A percentile compares a stretch with the other conserved stretches of the same genome.
phyloP scores from a whole-genome alignment of 2,797 vertebrate species.

The Urophycis tenuis region DNA sequence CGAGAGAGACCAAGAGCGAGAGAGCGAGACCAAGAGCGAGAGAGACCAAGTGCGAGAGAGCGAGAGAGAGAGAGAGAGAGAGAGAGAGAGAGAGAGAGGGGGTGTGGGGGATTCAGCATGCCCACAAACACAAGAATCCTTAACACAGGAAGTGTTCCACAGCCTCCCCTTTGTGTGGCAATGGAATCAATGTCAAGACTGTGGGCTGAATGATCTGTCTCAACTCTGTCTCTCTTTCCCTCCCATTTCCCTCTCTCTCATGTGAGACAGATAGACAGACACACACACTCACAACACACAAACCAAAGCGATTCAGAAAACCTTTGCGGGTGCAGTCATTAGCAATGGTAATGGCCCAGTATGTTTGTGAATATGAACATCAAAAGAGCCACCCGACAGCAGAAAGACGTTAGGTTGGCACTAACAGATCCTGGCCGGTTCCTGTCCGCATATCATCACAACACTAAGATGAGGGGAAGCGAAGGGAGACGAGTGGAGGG shows the following conservation, averaged over 20 bases:
- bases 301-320: slow-evolving; percentile 57
- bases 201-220: slow-evolving; percentile 57
- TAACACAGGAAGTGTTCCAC: slow-evolving; percentile 63
- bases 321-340: slow-evolving; percentile 57
- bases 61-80: slow-evolving; percentile 20
- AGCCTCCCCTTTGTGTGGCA: slow-evolving; percentile 61
- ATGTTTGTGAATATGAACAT: slow-evolving; percentile 65
- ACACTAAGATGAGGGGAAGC: slow-evolving; percentile 29
- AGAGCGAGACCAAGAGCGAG: slow-evolving; percentile 11
- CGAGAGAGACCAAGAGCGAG: neutral
- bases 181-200: slow-evolving; percentile 45
- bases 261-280: slow-evolving; percentile 48
- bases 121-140: slow-evolving; percentile 65
- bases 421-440: slow-evolving; percentile 48
- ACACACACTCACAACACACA: slow-evolving; percentile 35
- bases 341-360: slow-evolving; percentile 67
- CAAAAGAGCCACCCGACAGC: slow-evolving; percentile 65
- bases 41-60: neutral
- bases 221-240: slow-evolving; percentile 4
- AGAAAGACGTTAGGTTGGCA: slow-evolving; percentile 66
- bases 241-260: slow-evolving; percentile 41
- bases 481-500: neutral
- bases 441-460: slow-evolving; percentile 74
- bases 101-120: slow-evolving; percentile 24
- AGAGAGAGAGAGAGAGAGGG: slow-evolving; percentile 25